phyloP scores from a whole-genome alignment of 2,888 invertebrate genomes.

The Melieria picta region DNA sequence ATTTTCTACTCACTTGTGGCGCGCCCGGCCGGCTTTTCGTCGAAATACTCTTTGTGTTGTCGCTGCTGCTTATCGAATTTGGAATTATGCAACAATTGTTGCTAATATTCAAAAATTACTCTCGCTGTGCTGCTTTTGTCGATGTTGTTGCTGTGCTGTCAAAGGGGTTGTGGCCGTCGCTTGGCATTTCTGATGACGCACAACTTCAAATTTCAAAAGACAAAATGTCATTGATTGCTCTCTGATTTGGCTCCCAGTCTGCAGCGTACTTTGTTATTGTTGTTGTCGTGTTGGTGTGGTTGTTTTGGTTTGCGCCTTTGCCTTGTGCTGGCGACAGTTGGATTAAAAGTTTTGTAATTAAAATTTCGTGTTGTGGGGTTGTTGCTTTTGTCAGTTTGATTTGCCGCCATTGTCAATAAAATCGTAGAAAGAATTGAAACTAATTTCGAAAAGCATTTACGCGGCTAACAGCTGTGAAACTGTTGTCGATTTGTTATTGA shows the following conservation, averaged over 20 bases:
- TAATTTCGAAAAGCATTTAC: too few relatives aligned
- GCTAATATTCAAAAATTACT: slow-evolving; percentile 27
- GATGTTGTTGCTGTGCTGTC: neutral
- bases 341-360: slow-evolving; percentile 38
- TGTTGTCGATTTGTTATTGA: too few relatives aligned
- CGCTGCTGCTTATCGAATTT: neutral
- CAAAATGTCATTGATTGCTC: slow-evolving; percentile 35
- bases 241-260: neutral
- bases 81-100: slow-evolving; percentile 25
- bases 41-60: too few relatives aligned
- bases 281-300: slow-evolving; percentile 10
- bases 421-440: too few relatives aligned
- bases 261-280: slow-evolving; percentile 13
- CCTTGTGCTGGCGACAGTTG: slow-evolving; percentile 28
- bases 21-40: too few relatives aligned
- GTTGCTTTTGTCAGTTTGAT: slow-evolving; percentile 8
- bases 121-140: neutral
- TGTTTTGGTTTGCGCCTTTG: neutral
- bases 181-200: neutral
- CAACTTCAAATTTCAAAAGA: slow-evolving; percentile 3
- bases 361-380: slow-evolving; percentile 21
- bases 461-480: too few relatives aligned
- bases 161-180: slow-evolving; percentile 9
- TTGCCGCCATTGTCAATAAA: slow-evolving; percentile 15
- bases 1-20: too few relatives aligned